Base-by-base conservation (phyloP, 2,888 invertebrate genomes). In the Ferdinandea cuprea region DNA sequence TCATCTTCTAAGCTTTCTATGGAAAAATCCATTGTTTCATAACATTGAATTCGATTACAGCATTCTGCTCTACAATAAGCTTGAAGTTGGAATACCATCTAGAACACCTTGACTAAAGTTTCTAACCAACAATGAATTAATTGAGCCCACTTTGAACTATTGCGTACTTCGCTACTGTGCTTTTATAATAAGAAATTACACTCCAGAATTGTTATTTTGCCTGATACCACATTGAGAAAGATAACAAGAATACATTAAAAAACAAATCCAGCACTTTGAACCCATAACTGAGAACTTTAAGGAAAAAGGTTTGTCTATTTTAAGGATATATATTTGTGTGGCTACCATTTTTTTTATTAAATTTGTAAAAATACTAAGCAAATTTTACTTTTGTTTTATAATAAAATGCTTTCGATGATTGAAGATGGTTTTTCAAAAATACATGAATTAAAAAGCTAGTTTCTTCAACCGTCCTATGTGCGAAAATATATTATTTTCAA, bases 51-150 rank as follows among this genome's bases (percentile, higher is more conserved):
- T 30, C 15, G 28, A 19, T 80, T 76, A 11, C 63, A 81, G 81
- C 71, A 77, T 81, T 81, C 71, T 65, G 59, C 58, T 77, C 81
- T 81, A 72, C 21, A 77, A 44, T 72, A 81, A 81, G 71, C 46
- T 65, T 35, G 56, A 63, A 66, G 58, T 81, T 65, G 71, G 32
- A 52, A 58, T 46, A 81, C 6, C 56, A 52, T 71, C 40, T 65
- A 50, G 48, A 48, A 52, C 52, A 50, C 32, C 19, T 73, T 30
- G 48, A 32, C 19, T 44, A 46, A 52, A 61, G 46, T 48, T 58
- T 76, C 42, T 58, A 54, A 35, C 13, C 59, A 71, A 81, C 65
- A 77, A 81, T 81, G 77, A 61, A 81, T 61, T 81, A 66, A 77
- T 52, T 37, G 37, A 35, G 17, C 9, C 68, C 19, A 48, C 56